Conservation (phyloP, 2,797 vertebrate species). For the Oophaga sylvatica region DNA sequence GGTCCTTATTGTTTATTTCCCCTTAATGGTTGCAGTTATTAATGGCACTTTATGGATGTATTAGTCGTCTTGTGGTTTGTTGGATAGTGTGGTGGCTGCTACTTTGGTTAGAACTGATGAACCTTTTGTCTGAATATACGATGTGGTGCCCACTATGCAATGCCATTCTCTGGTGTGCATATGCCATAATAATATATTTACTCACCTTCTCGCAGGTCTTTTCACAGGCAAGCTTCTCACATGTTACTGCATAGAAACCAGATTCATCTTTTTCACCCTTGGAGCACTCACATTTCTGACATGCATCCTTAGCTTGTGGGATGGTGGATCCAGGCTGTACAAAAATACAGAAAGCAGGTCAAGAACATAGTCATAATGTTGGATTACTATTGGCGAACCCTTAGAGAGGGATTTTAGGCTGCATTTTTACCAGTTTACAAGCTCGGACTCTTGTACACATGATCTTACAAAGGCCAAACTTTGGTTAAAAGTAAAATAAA, state of each 20-base stretch:
- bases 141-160: neutral
- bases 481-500: neutral
- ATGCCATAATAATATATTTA: neutral
- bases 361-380: neutral
- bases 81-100: neutral
- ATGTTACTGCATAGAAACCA: constrained; percentile 54
- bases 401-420: neutral
- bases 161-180: neutral
- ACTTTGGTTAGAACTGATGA: neutral
- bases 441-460: neutral
- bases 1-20: neutral
- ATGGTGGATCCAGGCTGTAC: constrained; percentile 38
- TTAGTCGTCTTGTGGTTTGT: neutral
- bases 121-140: neutral
- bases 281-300: constrained; percentile 52
- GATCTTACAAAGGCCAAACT: neutral
- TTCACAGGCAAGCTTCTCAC: constrained; percentile 42
- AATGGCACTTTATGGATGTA: neutral
- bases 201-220: constrained; percentile 41
- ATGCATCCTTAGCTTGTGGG: constrained; percentile 44
- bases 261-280: constrained; percentile 27
- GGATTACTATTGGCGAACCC: neutral
- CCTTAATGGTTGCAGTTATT: neutral
- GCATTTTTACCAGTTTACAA: neutral
- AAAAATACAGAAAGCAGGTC: neutral